phyloP scores from a whole-genome alignment of 1,140 invertebrate genomes.

The Contarinia nasturtii region DNA sequence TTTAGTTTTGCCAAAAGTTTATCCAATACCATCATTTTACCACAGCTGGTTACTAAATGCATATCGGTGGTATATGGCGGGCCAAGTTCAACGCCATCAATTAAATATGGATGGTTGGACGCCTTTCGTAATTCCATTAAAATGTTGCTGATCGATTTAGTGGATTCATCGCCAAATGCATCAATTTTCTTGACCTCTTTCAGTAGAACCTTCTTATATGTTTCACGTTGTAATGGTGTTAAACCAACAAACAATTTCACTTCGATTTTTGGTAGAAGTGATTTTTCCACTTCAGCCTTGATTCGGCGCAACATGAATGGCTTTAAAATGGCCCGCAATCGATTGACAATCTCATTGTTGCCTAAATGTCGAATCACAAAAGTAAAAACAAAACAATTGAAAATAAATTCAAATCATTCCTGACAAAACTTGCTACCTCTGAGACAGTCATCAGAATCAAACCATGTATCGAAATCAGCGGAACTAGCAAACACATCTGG shows the following conservation, averaged over 20 bases:
- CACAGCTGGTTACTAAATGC: slow-evolving; percentile 62
- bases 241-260: slow-evolving; percentile 69
- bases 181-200: slow-evolving; percentile 27
- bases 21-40: slow-evolving; percentile 88
- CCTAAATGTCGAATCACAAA: no score
- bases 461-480: slow-evolving; percentile 80
- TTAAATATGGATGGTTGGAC: slow-evolving; percentile 93
- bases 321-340: slow-evolving; percentile 71
- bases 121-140: slow-evolving; percentile 58
- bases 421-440: no score
- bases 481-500: slow-evolving; percentile 85
- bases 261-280: slow-evolving; percentile 37
- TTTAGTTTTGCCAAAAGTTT: slow-evolving; percentile 83
- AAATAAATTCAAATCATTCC: no score
- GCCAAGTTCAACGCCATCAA: slow-evolving; percentile 37
- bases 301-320: slow-evolving; percentile 81
- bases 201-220: slow-evolving; percentile 85
- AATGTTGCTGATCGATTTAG: slow-evolving; percentile 46
- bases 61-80: slow-evolving; percentile 31
- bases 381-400: no score
- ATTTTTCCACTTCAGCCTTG: slow-evolving; percentile 76
- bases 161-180: slow-evolving; percentile 53
- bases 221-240: slow-evolving; percentile 94
- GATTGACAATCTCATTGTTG: slow-evolving; percentile 78
- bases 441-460: slow-evolving; percentile 63